These are phyloP conservation scores for Agrotis puta DNA, from an alignment of 2,888 invertebrate genomes.

Conservation along the genomic window DNA sequence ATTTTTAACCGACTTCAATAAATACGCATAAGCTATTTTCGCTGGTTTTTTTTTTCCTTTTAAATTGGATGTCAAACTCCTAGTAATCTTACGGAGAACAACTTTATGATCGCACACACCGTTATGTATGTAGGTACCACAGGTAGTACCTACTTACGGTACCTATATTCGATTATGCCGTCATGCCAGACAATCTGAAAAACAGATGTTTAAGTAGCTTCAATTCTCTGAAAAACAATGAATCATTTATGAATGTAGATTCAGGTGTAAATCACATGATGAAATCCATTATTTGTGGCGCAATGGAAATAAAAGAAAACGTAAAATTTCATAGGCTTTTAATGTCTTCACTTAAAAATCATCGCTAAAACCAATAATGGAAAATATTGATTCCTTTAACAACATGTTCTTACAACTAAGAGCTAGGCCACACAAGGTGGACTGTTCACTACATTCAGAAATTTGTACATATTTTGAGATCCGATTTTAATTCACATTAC, in stretches of 20 bases:
- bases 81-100: not conserved
- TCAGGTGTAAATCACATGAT: slow-evolving; percentile 61
- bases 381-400: slow-evolving; percentile 82
- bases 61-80: not conserved
- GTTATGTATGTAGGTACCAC: not conserved
- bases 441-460: slow-evolving; percentile 62
- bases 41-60: not conserved
- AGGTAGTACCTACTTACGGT: not conserved
- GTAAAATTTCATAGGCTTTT: slow-evolving; percentile 78
- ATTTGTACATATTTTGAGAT: slow-evolving; percentile 84
- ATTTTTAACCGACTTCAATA: too few relatives aligned
- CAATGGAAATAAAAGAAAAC: slow-evolving; percentile 52
- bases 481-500: slow-evolving; percentile 74
- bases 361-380: slow-evolving; percentile 78
- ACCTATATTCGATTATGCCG: slow-evolving; percentile 27
- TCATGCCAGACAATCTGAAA: slow-evolving; percentile 53
- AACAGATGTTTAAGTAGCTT: slow-evolving; percentile 53
- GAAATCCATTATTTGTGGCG: slow-evolving; percentile 27
- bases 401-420: slow-evolving; percentile 81
- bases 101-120: not conserved
- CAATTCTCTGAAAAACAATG: slow-evolving; percentile 62
- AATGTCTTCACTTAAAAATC: slow-evolving; percentile 81
- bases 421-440: slow-evolving; percentile 76
- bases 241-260: slow-evolving; percentile 66
- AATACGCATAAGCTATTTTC: not conserved